Evolutionary conservation across 2,888 invertebrate genomes (phyloP).

Genomic region (Molanna angustata): DNA sequence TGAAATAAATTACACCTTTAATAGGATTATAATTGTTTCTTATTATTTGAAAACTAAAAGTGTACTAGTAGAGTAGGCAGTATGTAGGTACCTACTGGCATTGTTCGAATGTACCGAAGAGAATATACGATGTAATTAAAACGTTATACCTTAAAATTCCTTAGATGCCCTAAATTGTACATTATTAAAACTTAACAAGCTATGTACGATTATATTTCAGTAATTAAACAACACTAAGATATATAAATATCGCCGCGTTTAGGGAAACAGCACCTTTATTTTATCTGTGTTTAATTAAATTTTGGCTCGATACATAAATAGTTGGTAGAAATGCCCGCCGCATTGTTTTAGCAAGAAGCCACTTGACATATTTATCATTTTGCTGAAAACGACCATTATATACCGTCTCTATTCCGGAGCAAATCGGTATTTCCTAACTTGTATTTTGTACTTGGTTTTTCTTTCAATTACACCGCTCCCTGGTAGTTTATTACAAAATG

Average conservation of each 20-base stretch:
- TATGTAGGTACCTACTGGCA: no score
- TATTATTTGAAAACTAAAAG: no score
- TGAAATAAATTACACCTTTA: no score
- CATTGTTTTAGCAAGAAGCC: conserved; percentile 10
- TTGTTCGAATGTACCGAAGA: background rate
- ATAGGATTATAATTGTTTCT: no score
- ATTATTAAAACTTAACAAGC: background rate
- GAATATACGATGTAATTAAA: background rate
- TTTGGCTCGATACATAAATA: conserved; percentile 15
- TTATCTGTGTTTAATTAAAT: conserved; percentile 17
- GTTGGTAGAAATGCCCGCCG: conserved; percentile 4
- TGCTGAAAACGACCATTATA: no score
- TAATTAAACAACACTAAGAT: background rate
- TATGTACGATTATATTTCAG: background rate
- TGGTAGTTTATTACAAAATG: no score
- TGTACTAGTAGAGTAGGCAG: no score
- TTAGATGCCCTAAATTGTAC: background rate
- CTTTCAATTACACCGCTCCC: no score
- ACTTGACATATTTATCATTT: conserved; percentile 14
- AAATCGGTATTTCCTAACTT: no score
- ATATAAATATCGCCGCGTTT: conserved; percentile 10
- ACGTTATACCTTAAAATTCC: background rate
- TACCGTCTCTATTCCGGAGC: no score
- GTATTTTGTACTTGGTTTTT: no score
- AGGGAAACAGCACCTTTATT: conserved; percentile 10